Evolutionary conservation across 2,888 invertebrate species (phyloP).

Genomic region (Therioaphis trifolii): DNA sequence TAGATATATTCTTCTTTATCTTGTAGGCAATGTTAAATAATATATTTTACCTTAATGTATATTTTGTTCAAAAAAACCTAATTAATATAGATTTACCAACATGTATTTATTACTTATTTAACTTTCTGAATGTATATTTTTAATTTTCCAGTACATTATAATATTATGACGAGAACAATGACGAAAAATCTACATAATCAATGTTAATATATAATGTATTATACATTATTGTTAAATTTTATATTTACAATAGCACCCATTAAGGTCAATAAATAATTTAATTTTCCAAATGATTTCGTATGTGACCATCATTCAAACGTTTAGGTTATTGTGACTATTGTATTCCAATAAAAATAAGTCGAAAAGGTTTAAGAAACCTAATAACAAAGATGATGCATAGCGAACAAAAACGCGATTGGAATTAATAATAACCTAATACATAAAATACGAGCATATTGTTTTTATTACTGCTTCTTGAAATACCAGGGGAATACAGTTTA

Average conservation of each 20-base stretch:
- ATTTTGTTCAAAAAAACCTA: too few relatives aligned
- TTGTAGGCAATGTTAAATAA: too few relatives aligned
- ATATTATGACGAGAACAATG: too few relatives aligned
- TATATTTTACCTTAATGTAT: neutral
- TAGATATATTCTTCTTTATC: too few relatives aligned
- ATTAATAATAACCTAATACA: slow-evolving; percentile 57
- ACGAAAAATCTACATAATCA: neutral
- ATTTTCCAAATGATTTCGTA: neutral
- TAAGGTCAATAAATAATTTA: neutral
- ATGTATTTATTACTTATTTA: too few relatives aligned
- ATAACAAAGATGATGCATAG: slow-evolving; percentile 49
- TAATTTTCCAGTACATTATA: too few relatives aligned
- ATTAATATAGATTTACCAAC: too few relatives aligned
- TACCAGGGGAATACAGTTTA: slow-evolving; percentile 41
- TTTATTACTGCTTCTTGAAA: slow-evolving; percentile 56
- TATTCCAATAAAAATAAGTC: slow-evolving; percentile 1
- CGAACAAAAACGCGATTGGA: slow-evolving; percentile 43
- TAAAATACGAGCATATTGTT: slow-evolving; percentile 60
- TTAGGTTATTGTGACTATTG: neutral
- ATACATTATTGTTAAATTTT: too few relatives aligned
- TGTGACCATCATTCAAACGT: neutral
- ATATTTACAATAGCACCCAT: neutral
- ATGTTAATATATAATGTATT: too few relatives aligned
- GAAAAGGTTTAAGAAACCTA: slow-evolving; percentile 16
- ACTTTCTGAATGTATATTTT: too few relatives aligned